Evolutionary conservation across 1,140 invertebrate species (phyloP).

Genomic region (Lineus longissimus): DNA sequence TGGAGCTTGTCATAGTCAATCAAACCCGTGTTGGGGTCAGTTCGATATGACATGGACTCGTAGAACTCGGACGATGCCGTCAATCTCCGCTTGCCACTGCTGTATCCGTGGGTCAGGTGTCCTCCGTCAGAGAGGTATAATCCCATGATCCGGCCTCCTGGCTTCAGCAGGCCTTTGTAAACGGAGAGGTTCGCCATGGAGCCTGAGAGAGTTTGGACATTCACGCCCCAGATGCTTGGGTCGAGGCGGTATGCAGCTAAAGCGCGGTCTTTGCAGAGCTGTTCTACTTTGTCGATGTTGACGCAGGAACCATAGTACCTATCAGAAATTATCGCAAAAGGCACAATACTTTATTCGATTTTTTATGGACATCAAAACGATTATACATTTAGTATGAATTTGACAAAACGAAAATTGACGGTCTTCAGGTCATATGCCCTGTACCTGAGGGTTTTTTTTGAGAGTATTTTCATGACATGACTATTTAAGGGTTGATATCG

Average conservation of each 20-base stretch:
- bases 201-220: slow-evolving; percentile 94
- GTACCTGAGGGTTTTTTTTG: too few species aligned
- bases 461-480: too few species aligned
- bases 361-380: too few species aligned
- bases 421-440: too few species aligned
- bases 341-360: not conserved
- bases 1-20: slow-evolving; percentile 91
- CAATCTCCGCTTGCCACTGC: slow-evolving; percentile 84
- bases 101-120: slow-evolving; percentile 89
- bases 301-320: slow-evolving; percentile 93
- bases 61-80: slow-evolving; percentile 97
- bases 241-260: slow-evolving; percentile 78
- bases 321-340: not conserved
- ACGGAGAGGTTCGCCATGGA: slow-evolving; percentile 94
- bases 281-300: slow-evolving; percentile 90
- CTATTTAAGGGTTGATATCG: too few species aligned
- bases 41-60: slow-evolving; percentile 97
- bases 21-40: slow-evolving; percentile 72
- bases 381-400: too few species aligned
- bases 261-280: slow-evolving; percentile 79
- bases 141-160: slow-evolving; percentile 94
- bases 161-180: slow-evolving; percentile 63
- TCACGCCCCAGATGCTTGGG: slow-evolving; percentile 88
- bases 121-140: slow-evolving; percentile 94
- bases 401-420: too few species aligned